Base-by-base conservation (phyloP, 2,797 vertebrate genomes). In the Chaetophractus vellerosus region DNA sequence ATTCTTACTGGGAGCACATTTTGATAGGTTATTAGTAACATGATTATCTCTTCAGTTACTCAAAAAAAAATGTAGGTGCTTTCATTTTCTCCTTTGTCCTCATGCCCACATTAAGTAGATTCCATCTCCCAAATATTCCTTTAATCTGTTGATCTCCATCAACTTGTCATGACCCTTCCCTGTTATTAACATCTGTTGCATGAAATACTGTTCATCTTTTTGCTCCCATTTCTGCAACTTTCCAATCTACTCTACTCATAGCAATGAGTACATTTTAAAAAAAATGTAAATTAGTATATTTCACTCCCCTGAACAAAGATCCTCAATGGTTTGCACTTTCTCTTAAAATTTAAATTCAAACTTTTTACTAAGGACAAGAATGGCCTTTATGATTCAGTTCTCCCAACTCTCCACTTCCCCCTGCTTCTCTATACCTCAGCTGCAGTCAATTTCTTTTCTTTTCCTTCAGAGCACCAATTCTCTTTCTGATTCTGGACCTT, bases 221-320 rank as follows among this genome's bases (percentile, higher is more conserved):
- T 87, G 21, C 36, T 92, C 92, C 31, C n/a, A 85, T 41, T 88
- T 92, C 61, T 92, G 9, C 18, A 74, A 66, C 31, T 76, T 41
- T 74, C 23, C 57, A 59, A 2, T 48, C 33, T 36, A 11, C 14
- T 71, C 9, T 61, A 10, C 18, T 50, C n/a, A 74, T 0, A 82
- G 41, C 10, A 84, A 72, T 79, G 15, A 66, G 18, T 76, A 12
- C 26, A 19, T 86, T 66, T 63, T 69, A 28, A 45, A 3, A 45
- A 3, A 50, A 71, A 91, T 63, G 2, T 38, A 59, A 84, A 36
- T 52, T 5, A 38, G 24, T 76, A 9, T 80, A 78, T 78, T 78
- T 76, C 26, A 64, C 63, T 75, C 18, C 15, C 15, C 15, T 52
- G 28, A 59, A 66, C 26, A 64, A 83, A 75, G 7, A 45, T 64